Conservation (phyloP, 2,113 vertebrate genomes). For the Dasyornis broadbenti region DNA sequence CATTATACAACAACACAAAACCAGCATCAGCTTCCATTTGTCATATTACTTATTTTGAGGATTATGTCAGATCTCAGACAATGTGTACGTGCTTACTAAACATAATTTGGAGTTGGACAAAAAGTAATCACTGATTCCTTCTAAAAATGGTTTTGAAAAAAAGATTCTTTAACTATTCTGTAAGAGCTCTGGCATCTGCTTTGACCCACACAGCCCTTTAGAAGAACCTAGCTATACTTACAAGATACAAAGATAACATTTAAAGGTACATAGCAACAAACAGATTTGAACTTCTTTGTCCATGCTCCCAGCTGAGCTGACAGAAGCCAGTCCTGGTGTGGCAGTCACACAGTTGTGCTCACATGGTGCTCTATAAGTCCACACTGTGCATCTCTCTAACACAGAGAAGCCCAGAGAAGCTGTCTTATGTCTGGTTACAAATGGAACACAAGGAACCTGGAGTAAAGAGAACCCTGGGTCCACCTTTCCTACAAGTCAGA, state of each 20-base stretch:
- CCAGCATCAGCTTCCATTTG: constrained; percentile 58
- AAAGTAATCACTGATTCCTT: not conserved
- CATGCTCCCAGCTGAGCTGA: not conserved
- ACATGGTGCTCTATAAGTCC: accelerated
- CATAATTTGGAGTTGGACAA: not conserved
- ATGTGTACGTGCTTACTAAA: constrained; percentile 38
- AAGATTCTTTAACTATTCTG: not conserved
- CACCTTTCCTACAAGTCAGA: not conserved
- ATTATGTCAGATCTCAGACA: constrained; percentile 29
- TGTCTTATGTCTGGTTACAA: not conserved
- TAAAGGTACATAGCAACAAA: not conserved
- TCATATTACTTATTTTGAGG: constrained; percentile 54
- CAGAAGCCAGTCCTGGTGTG: not conserved
- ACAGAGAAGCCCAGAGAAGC: not conserved
- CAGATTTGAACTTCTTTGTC: not conserved
- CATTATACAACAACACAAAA: constrained; percentile 47
- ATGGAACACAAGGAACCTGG: not conserved
- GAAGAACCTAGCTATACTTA: not conserved
- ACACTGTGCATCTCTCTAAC: not conserved
- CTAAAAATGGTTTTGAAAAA: not conserved
- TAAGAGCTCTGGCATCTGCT: not conserved
- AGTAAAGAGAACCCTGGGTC: not conserved
- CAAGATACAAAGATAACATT: not conserved
- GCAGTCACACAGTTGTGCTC: not conserved
- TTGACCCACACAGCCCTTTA: not conserved